phyloP scores from a whole-genome alignment of 2,113 vertebrate species.

The Brachionichthys hirsutus region DNA sequence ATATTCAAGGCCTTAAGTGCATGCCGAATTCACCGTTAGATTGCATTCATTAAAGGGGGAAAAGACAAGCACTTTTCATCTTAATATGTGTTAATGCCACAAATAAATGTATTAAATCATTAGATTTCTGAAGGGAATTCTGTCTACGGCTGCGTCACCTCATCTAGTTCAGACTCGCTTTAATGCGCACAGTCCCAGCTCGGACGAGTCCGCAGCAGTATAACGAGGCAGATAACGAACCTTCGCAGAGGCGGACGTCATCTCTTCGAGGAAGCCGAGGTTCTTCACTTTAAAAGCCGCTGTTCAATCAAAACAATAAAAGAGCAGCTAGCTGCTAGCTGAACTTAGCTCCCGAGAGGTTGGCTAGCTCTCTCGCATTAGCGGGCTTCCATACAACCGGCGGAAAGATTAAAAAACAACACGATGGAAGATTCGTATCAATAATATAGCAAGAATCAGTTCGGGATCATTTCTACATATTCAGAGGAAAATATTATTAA shows the following conservation, averaged over 20 bases:
- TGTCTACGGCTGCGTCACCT: background rate
- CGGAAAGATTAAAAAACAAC: background rate
- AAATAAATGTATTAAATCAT: accelerated
- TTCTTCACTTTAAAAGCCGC: background rate
- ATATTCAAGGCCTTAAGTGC: background rate
- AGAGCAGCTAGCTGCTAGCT: constrained; percentile 41
- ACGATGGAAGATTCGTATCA: background rate
- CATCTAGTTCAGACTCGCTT: background rate
- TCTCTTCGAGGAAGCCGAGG: background rate
- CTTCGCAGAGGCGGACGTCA: constrained; percentile 82
- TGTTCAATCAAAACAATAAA: constrained; percentile 23
- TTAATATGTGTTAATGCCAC: accelerated
- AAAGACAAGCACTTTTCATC: background rate
- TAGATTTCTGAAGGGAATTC: background rate
- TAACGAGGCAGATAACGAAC: constrained; percentile 39
- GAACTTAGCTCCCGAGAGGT: constrained; percentile 36
- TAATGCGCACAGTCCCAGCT: too few relatives aligned
- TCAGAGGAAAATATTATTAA: background rate
- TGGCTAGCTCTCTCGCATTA: constrained; percentile 18
- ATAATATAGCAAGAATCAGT: accelerated
- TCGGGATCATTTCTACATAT: background rate
- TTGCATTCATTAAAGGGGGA: accelerated
- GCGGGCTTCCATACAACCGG: constrained; percentile 28
- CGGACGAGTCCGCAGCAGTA: too few relatives aligned
- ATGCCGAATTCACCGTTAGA: background rate